Evolutionary conservation across 2,888 invertebrate species (phyloP), one percentile per base, ranked within the genome.

Genomic region (Pammene aurita): DNA sequence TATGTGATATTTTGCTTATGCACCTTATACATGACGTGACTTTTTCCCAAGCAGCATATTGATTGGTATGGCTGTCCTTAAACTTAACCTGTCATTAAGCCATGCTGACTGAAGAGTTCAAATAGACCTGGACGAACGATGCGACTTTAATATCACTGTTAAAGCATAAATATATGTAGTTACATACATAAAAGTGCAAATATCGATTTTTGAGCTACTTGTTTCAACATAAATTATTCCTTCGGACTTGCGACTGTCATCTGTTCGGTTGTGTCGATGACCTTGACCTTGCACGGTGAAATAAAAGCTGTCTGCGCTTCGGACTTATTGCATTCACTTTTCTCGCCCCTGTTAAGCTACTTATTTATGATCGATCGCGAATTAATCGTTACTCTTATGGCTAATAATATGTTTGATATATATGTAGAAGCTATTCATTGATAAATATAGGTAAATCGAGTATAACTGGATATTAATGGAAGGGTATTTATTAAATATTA

Each of bases 41-140:
- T 66, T 55, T 18, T 65, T 73, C 79, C 80, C 80, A 82, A 62
- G 62, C 66, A 38, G 72, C 66, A 34, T 76, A 82, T 79, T 74
- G 79, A 83, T 82, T 76, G 52, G 38, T 52, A n/a, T 63, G 57
- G 64, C 70, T 48, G 60, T 52, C 73, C 61, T 65, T 70, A 26
- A 62, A 69, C 18, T 68, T 26, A 63, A 69, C 34, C 66, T 67
- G 63, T 56, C 65, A 60, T 67, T 68, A 61, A 62, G 55, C 55
- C 14, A 5, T 54, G 35, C 46, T 35, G 16, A 1, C 16, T 61
- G 46, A 44, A 13, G 14, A 60, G 11, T 13, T 54, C 26, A 9
- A 54, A 38, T 38, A 5, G 44, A 62, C 13, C 34, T n/a, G 54
- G n/a, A 50, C 52, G 48, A 62, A 18, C 48, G 38, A 38, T 41